A percentile compares a stretch with the other conserved stretches of the same genome.
Conservation (phyloP, 2,797 vertebrate species). For the Danionella dracula region DNA sequence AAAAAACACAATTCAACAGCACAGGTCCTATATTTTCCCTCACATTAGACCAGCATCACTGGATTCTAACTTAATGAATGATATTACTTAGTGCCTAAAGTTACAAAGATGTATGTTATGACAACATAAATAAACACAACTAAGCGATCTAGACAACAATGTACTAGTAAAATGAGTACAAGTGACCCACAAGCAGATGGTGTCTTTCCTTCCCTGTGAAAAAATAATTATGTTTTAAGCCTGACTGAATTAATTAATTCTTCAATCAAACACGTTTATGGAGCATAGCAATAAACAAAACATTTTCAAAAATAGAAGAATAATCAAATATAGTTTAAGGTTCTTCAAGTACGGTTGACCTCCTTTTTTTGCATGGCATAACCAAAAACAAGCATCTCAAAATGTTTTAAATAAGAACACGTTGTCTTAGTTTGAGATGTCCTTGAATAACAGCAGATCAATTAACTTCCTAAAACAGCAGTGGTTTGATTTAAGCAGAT, state of each 20-base stretch:
- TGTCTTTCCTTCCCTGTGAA: conserved; percentile 57
- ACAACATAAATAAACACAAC: no score
- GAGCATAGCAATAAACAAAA: not conserved
- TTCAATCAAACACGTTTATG: conserved; percentile 39
- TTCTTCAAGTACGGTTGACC: no score
- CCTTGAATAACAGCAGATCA: conserved; percentile 6
- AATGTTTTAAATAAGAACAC: not conserved
- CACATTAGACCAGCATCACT: no score
- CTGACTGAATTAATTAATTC: no score
- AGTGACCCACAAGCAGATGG: conserved; percentile 59
- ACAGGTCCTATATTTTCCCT: no score
- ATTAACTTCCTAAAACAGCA: conserved; percentile 7
- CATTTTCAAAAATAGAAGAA: no score
- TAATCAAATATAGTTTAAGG: no score
- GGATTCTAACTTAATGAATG: no score
- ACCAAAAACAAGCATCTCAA: not conserved
- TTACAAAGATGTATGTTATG: no score
- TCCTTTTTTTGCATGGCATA: not conserved
- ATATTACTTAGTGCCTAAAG: no score
- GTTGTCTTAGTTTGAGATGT: not conserved
- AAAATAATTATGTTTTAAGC: not conserved
- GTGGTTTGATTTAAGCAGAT: conserved; percentile 8
- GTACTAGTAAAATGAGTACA: not conserved
- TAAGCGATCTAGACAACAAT: no score
- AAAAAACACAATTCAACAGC: no score